Evolutionary conservation across 2,797 vertebrate species (phyloP), one percentile per base, ranked within the genome.

Genomic region (Acropternis orthonyx): DNA sequence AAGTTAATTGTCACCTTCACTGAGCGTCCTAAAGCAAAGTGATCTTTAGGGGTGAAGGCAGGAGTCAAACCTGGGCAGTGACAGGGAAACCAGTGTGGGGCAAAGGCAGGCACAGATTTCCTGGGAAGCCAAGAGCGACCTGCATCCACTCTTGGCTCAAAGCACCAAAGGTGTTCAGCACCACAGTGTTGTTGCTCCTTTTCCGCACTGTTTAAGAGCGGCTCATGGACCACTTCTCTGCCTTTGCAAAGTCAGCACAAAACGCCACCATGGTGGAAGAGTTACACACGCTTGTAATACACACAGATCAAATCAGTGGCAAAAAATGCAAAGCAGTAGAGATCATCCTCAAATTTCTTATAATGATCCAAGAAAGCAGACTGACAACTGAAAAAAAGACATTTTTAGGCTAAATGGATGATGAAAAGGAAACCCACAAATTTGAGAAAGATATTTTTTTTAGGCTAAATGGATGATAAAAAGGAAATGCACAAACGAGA

Each of bases 401-500:
- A 21, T 69, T 91, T 92, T 69, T 69, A 79, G 65, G 37, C 52
- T 90, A 63, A 88, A 75, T 39, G 37, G 28, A 62, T 48, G 93
- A 94, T 49, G 39, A 72, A 94, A 91, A 89, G 59, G 79, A 85
- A 94, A 79, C 58, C 46, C 82, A 58, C 63, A 59, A 93, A 86
- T 44, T 46, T 43, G 20, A 92, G 43, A 44, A 85, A 65, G 63
- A 55, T 37, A n/a, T 61, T 83, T 89, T 77, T 93, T 80, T 36
- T 34, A 69, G 61, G 59, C 56, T 89, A 65, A 95, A 82, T 58
- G n/a, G 28, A 66, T 86, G 77, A 92, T 46, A 23, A 82, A 93
- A 89, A 87, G 63, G 51, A 79, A 77, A 68, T 8, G 59, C 24
- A 1, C 34, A 81, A 88, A 88, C 34, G n/a, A 16, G 34, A 89